Base-by-base conservation (phyloP, 2,113 vertebrate genomes). In the Phycodurus eques region DNA sequence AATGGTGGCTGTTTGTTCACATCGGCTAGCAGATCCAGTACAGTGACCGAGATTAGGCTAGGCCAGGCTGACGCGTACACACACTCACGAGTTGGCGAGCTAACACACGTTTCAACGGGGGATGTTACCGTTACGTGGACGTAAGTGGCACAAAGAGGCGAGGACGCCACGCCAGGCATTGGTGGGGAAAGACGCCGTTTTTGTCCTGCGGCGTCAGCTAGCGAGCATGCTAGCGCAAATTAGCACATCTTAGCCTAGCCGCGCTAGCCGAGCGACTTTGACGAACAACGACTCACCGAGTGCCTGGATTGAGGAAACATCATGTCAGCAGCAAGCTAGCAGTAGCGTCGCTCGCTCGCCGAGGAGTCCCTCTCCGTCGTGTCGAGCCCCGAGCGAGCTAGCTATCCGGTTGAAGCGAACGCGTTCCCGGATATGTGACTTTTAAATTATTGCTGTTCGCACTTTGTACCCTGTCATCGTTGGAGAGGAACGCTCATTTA, bases 231-330 rank as follows among this genome's bases (percentile, higher is more conserved):
- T 39, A 68, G 46, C 64, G n/a, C 15, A 43, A 6, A 17, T 61
- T 61, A 61, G 59, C 59, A 35, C 17, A 61, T 14, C 14, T 80
- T 86, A 89, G 87, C 85, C 73, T 70, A 51, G 44, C 19, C 49
- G 5, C 35, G 53, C 17, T 74, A 1, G 68, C 14, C 17, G 31
- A 61, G 31, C 12, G 56, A 65, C 63, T 65, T 43, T 54, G 72
- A 63, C 69, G 31, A 69, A 75, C 46, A 17, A 31, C 47, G 57
- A 91, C 93, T 93, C 79, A 94, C 93, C 92, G 92, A 92, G 90
- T 94, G 93, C 80, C 93, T 93, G 31, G 93, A 91, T 91, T 92
- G 92, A 92, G 93, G 93, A 94, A 94, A 94, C 93, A 94, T 94
- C 93, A 94, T 93, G 92, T 93, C 93, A 93, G 76, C 93, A 90